A percentile compares a stretch with the other conserved stretches of the same genome.
phyloP scores from a whole-genome alignment of 2,888 invertebrate species.

The Camptogramma bilineatum region DNA sequence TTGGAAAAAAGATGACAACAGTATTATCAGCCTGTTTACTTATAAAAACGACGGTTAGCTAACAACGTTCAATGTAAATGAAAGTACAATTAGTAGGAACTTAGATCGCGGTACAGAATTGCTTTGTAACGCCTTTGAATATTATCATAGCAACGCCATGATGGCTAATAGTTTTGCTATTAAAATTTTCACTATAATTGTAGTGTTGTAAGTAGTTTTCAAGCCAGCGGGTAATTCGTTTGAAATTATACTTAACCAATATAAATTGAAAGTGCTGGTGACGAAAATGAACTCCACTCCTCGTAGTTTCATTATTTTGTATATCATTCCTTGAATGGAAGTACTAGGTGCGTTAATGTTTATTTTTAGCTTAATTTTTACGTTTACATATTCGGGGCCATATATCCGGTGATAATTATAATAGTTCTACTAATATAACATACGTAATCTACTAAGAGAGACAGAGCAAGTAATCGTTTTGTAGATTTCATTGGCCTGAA shows the following conservation, averaged over 20 bases:
- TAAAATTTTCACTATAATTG: constrained; percentile 15
- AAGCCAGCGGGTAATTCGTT: background rate
- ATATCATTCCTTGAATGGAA: constrained; percentile 61
- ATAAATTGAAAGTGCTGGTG: background rate
- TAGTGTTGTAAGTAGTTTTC: constrained; percentile 2
- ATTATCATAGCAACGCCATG: constrained; percentile 20
- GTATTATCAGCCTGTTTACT: background rate
- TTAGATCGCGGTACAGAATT: constrained; percentile 13
- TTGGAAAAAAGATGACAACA: background rate
- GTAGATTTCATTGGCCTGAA: constrained; percentile 18
- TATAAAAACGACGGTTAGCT: background rate
- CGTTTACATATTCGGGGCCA: constrained; percentile 62
- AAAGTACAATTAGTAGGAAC: constrained; percentile 25
- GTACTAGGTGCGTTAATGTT: constrained; percentile 36
- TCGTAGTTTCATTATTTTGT: constrained; percentile 34
- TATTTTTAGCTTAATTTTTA: constrained; percentile 50
- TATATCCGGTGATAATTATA: constrained; percentile 61
- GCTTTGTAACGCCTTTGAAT: constrained; percentile 24
- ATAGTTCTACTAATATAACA: constrained; percentile 45
- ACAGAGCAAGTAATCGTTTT: background rate
- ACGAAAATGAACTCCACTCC: background rate
- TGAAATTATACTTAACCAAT: background rate
- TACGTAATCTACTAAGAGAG: background rate
- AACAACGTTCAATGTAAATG: constrained; percentile 20
- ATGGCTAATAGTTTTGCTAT: constrained; percentile 18